A percentile compares a stretch with the other conserved stretches of the same genome.
These are phyloP conservation scores for Drosophila imparisetae DNA, from an alignment of 2,888 invertebrate genomes.

Conservation along the genomic window DNA sequence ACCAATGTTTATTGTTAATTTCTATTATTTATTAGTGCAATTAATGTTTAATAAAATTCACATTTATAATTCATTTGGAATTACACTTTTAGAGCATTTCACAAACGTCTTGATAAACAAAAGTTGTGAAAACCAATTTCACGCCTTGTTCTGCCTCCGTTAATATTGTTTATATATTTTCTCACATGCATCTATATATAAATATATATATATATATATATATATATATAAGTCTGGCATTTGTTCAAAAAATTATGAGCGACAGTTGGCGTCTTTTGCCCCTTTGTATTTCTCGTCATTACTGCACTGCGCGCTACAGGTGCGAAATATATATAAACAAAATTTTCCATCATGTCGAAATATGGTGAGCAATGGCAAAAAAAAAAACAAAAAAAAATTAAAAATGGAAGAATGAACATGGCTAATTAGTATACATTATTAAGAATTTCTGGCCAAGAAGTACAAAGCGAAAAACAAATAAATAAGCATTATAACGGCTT, in stretches of 20 bases:
- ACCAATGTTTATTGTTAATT: neutral
- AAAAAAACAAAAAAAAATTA: neutral
- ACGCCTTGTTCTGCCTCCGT: constrained; percentile 42
- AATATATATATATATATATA: neutral
- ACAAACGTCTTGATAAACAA: constrained; percentile 14
- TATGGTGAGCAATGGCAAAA: constrained; percentile 2
- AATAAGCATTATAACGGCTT: constrained; percentile 43
- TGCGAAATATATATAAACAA: constrained; percentile 27
- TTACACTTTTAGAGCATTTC: constrained; percentile 38
- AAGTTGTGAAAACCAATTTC: constrained; percentile 18
- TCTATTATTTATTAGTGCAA: constrained; percentile 1
- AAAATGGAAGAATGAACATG: constrained; percentile 10
- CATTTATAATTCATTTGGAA: neutral
- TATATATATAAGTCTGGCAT: constrained; percentile 39
- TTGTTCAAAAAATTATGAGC: constrained; percentile 49
- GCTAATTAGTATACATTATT: constrained; percentile 16
- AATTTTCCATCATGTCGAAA: constrained; percentile 33
- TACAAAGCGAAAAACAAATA: constrained; percentile 34
- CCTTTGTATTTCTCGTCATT: constrained; percentile 14
- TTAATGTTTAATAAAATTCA: constrained; percentile 2
- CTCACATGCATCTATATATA: constrained; percentile 15
- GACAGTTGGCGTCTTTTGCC: constrained; percentile 42
- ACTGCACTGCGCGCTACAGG: constrained; percentile 31
- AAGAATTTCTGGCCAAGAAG: constrained; percentile 26
- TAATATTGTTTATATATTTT: constrained; percentile 36